Evolutionary conservation across 2,113 vertebrate species (phyloP).

Genomic region (Actenoides hombroni): DNA sequence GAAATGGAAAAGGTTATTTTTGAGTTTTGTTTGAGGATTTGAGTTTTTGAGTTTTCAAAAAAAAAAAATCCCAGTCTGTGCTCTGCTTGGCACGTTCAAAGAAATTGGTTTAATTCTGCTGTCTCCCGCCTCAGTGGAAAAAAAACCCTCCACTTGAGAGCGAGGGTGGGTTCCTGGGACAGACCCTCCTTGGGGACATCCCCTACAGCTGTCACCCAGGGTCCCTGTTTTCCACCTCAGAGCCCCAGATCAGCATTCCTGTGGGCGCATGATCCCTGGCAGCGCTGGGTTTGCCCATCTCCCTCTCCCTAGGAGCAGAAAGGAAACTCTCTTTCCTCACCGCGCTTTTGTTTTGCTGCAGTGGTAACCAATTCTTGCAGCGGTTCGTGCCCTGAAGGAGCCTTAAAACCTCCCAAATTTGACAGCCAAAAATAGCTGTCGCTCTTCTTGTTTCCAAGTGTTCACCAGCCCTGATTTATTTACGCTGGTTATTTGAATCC

Average conservation of each 20-base stretch:
- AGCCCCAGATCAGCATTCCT: not conserved
- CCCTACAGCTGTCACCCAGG: not conserved
- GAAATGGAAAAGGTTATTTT: rapidly evolving
- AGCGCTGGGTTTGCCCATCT: not conserved
- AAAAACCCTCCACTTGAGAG: not conserved
- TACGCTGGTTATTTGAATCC: not conserved
- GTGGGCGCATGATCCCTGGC: rapidly evolving
- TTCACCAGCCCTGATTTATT: not conserved
- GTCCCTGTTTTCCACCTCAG: not conserved
- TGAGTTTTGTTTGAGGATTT: too few species aligned
- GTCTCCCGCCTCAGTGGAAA: rapidly evolving
- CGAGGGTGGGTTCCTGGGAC: rapidly evolving
- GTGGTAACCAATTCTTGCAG: not conserved
- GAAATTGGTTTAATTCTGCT: not conserved
- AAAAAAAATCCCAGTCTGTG: not conserved
- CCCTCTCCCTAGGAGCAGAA: not conserved
- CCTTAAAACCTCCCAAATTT: not conserved
- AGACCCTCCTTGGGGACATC: rapidly evolving
- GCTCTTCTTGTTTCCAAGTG: not conserved
- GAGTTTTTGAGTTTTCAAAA: too few species aligned
- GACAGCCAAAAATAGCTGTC: not conserved
- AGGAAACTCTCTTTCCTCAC: not conserved
- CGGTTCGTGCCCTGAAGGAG: not conserved
- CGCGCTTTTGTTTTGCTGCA: not conserved
- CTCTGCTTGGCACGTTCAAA: rapidly evolving